Evolutionary conservation across 1,140 invertebrate genomes (phyloP), one percentile per base, ranked within the genome.

Genomic region (Nylanderia fulva): DNA sequence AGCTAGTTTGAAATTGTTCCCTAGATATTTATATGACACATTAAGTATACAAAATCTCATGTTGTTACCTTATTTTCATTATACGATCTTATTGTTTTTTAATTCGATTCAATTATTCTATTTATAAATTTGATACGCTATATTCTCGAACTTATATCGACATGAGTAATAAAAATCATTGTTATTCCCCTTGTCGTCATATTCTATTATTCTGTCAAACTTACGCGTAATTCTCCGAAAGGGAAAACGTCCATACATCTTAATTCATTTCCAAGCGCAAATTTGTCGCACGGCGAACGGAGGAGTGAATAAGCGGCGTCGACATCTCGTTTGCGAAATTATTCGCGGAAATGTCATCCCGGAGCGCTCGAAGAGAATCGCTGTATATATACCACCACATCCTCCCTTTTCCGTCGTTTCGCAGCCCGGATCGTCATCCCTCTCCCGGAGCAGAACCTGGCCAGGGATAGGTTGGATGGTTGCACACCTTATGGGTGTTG

Each of bases 401-500:
- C 18, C 58, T 18, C 9, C 48, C 18, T 63, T 58, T 87, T 71
- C 36, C 39, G n/a, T n/a, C n/a, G n/a, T 52, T 68, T 68, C 56
- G 27, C 45, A 60, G 9, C 24, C 63, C 29, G 13, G 18, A 61
- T 64, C 58, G 42, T 48, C 74, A 21, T 63, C 13, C 80, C 56
- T 48, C 21, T 52, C 24, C 42, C 11, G 39, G n/a, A 77, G 9
- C 27, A 18, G 15, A 71, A 29, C 21, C 21, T 66, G 24, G 56
- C 18, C 64, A 33, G 36, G 63, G 45, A 63, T 80, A 86, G 68
- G 56, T 86, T n/a, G 56, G n/a, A 45, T 33, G 27, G 6, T 58
- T 21, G 74, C 58, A 63, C n/a, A 54, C 48, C 52, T 87, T 72
- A 86, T 5, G 15, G 15, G 21, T 56, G 42, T 56, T 42, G 72